phyloP scores from a whole-genome alignment of 1,140 invertebrate genomes.

The Diploscapter pachys region DNA sequence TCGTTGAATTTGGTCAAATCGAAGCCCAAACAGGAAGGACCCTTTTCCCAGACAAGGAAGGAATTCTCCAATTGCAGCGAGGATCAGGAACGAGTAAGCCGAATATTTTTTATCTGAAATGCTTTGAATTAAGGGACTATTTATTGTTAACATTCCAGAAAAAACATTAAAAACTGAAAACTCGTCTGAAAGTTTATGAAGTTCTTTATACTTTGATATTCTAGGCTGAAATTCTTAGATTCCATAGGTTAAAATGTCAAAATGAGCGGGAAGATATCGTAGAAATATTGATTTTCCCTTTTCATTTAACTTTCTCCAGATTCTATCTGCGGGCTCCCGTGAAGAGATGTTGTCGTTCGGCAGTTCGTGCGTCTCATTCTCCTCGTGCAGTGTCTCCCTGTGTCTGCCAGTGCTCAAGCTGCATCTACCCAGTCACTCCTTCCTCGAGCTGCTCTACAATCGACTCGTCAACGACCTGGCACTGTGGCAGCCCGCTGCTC shows the following conservation, averaged over 20 bases:
- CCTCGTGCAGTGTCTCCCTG: constrained; percentile 9
- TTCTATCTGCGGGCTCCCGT: constrained; percentile 23
- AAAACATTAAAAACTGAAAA: constrained; percentile 16
- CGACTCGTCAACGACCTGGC: constrained; percentile 35
- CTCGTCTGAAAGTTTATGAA: constrained; percentile 9
- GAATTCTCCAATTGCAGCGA: too few relatives aligned
- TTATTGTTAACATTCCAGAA: background rate
- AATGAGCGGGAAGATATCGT: too few relatives aligned
- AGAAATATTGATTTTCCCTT: background rate
- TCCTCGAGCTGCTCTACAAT: constrained; percentile 33
- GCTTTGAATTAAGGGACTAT: too few relatives aligned
- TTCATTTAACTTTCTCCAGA: background rate
- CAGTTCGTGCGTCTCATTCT: constrained; percentile 4
- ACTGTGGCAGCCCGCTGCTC: constrained; percentile 28
- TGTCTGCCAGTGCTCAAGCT: constrained; percentile 10
- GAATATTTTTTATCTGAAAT: background rate
- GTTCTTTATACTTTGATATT: background rate
- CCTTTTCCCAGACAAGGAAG: constrained; percentile 11
- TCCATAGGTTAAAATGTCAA: background rate
- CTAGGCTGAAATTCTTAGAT: background rate
- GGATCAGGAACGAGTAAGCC: background rate
- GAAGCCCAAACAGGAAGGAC: constrained; percentile 22
- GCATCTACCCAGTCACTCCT: constrained; percentile 19
- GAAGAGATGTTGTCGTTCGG: constrained; percentile 26
- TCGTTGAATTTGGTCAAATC: constrained; percentile 16